Base-by-base conservation (phyloP, 1,140 invertebrate species). In the Hylaeus anthracinus region DNA sequence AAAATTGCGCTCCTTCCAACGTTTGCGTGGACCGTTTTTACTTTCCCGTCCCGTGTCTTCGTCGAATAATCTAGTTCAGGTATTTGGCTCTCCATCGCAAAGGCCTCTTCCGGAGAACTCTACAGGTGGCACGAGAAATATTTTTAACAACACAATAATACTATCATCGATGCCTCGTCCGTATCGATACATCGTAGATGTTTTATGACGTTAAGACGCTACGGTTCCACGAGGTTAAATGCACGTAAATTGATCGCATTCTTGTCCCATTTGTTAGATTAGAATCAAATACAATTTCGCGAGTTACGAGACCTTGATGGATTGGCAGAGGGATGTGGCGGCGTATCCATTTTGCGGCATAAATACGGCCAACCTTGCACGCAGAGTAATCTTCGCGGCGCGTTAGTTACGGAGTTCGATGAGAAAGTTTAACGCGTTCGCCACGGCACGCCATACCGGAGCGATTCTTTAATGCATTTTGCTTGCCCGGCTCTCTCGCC, bases 241-340 rank as follows among this genome's bases (percentile, higher is more conserved):
- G 91, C 90, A 91, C 92, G 92, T 92, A 92, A 92, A 92, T 91
- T 91, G 88, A 91, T 88, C 88, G 88, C 86, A 81, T 82, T 84
- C 87, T 86, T 88, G 86, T 92, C 90, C 91, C 90, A 92, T 92
- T 92, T 92, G 89, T 88, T 90, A 92, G 92, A 92, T 92, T 92
- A 92, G 90, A 92, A 92, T 93, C 90, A 92, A 93, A 93, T 93
- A 91, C 91, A 92, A 92, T 92, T 92, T 90, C 91, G 88, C 86
- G 79, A 85, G 80, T 48, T 48, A 63, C 51, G 41, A 51, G 76
- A 82, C 79, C 83, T 67, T 74, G 77, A 61, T 72, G 56, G 79
- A 74, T 55, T 15, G 43, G 26, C 41, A 5, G 26, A 74, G 39
- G 39, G 39, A 14, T 15, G 15, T 39, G 9, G 39, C 60, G 37